Evolutionary conservation across 2,797 vertebrate species (phyloP).

Genomic region (Anableps anableps): DNA sequence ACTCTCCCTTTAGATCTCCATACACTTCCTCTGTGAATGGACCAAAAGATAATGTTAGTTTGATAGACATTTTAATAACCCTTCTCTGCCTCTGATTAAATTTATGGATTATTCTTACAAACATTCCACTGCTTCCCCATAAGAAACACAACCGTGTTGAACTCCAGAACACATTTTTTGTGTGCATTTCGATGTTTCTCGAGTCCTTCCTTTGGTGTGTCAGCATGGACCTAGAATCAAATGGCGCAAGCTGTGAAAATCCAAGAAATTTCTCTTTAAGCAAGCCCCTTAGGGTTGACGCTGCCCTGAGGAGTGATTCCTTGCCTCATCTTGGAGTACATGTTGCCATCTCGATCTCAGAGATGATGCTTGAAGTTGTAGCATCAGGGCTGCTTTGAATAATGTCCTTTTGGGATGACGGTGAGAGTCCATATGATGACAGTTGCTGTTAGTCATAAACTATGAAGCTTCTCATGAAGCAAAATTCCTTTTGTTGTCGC

Average conservation of each 20-base stretch:
- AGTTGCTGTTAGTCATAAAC: conserved; percentile 2
- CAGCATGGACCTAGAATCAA: conserved; percentile 5
- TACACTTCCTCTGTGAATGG: background rate
- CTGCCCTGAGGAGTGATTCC: conserved; percentile 4
- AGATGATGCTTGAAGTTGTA: conserved; percentile 11
- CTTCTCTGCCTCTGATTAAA: background rate
- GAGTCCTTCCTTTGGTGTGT: background rate
- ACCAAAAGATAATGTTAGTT: background rate
- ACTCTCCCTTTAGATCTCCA: background rate
- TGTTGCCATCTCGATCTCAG: conserved; percentile 1
- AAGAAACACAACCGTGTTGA: background rate
- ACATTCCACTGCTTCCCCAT: background rate
- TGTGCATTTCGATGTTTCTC: conserved; percentile 4
- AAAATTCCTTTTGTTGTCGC: background rate
- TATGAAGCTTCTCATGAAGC: background rate
- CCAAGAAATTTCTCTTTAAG: conserved; percentile 8
- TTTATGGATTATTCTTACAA: conserved; percentile 5
- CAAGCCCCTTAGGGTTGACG: background rate
- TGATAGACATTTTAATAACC: background rate
- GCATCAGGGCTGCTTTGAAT: conserved; percentile 9
- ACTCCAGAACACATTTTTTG: background rate
- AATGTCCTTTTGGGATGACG: background rate
- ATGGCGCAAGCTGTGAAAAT: background rate
- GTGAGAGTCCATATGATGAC: background rate
- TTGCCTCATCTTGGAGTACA: background rate